Conservation (phyloP, 2,113 vertebrate species). For the Oxygymnocypris stewartii region DNA sequence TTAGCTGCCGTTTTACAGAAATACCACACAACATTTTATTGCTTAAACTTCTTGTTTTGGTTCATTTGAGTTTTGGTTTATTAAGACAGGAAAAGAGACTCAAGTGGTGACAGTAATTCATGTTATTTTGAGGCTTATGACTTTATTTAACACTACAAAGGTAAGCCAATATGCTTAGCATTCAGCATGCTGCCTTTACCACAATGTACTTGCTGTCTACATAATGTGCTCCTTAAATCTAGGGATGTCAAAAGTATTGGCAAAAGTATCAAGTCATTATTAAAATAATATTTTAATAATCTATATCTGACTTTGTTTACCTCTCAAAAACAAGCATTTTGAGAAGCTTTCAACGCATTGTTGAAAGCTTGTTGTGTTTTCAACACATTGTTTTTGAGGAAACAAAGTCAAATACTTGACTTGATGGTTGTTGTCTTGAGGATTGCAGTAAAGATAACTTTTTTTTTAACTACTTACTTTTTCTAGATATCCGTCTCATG, state of each 20-base stretch:
- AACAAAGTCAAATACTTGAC: background rate
- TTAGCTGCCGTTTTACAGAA: constrained; percentile 8
- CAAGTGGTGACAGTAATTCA: background rate
- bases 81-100: constrained; percentile 7
- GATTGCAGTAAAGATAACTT: background rate
- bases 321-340: too few relatives aligned
- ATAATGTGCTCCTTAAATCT: background rate
- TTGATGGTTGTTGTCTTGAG: background rate
- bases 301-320: too few relatives aligned
- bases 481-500: too few relatives aligned
- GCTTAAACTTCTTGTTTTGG: background rate
- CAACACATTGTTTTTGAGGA: too few relatives aligned
- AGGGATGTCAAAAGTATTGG: background rate
- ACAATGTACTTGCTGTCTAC: background rate
- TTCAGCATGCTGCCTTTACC: background rate
- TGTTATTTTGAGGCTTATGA: background rate
- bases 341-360: too few relatives aligned
- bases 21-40: background rate
- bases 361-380: too few relatives aligned
- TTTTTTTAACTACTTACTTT: background rate
- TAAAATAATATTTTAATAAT: too few relatives aligned
- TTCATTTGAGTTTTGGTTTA: background rate
- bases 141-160: background rate
- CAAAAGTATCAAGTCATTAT: background rate
- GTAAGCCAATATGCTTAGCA: background rate